These are phyloP conservation scores for Microctonus brassicae DNA, from an alignment of 2,888 invertebrate genomes.

Conservation along the genomic window DNA sequence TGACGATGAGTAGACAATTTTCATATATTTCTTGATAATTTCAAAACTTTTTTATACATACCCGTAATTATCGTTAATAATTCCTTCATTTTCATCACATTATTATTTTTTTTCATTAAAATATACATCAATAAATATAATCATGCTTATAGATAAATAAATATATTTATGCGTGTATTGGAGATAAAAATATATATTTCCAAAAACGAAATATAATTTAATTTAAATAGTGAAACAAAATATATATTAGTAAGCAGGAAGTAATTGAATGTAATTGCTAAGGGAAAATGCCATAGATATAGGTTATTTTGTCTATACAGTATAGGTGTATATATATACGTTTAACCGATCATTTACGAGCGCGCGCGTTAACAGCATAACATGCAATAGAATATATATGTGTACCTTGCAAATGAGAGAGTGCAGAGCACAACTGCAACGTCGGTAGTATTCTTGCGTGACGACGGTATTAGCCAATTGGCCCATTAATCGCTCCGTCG, in stretches of 20 bases:
- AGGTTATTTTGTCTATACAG: background rate
- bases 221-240: background rate
- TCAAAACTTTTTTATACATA: background rate
- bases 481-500: slow-evolving; percentile 69
- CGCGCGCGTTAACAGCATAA: slow-evolving; percentile 13
- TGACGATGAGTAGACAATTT: background rate
- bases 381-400: background rate
- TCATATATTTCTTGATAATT: background rate
- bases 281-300: background rate
- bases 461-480: slow-evolving; percentile 68
- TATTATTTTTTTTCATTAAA: background rate
- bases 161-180: too few species aligned
- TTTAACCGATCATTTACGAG: slow-evolving; percentile 22
- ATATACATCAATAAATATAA: too few species aligned
- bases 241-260: background rate
- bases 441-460: slow-evolving; percentile 62
- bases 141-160: too few species aligned
- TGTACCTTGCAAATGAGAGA: background rate
- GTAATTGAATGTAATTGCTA: slow-evolving; percentile 1
- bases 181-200: too few species aligned
- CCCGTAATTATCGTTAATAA: background rate
- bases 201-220: background rate
- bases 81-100: background rate
- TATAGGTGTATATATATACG: too few species aligned
- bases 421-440: slow-evolving; percentile 2